phyloP scores from a whole-genome alignment of 2,797 vertebrate genomes.

The Rachycentron canadum region DNA sequence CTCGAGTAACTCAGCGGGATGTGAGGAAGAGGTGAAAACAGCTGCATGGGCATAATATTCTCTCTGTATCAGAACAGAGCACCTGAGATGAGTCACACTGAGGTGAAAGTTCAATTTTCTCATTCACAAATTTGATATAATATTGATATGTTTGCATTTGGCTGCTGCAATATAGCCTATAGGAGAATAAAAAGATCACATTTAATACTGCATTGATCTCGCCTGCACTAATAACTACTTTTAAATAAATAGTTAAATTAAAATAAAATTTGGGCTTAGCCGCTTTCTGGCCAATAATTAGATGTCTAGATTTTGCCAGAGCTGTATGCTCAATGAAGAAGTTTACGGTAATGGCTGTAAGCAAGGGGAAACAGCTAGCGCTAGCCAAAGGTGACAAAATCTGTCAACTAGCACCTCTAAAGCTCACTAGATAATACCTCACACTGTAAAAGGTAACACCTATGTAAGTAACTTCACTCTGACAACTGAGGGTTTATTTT shows the following conservation, averaged over 20 bases:
- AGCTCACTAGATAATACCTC: background rate
- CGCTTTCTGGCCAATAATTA: background rate
- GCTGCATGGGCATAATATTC: constrained; percentile 33
- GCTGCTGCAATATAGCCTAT: background rate
- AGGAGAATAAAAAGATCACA: too few species aligned
- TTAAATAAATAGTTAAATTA: background rate
- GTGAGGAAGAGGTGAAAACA: constrained; percentile 50
- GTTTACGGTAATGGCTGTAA: background rate
- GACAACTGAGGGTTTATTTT: too few species aligned
- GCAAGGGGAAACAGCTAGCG: background rate
- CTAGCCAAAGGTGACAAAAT: background rate
- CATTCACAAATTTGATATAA: background rate
- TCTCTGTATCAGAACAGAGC: constrained; percentile 24
- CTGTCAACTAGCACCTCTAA: background rate
- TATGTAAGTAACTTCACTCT: too few species aligned
- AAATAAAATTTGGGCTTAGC: too few species aligned
- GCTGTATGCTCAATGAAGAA: background rate
- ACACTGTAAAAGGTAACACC: too few species aligned
- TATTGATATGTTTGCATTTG: background rate
- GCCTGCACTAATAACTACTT: background rate
- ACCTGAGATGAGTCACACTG: background rate
- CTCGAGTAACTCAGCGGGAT: constrained; percentile 39
- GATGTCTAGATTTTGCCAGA: background rate
- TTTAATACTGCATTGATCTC: too few species aligned
- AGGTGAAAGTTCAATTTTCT: background rate